Evolutionary conservation across 2,113 vertebrate species (phyloP), one percentile per base, ranked within the genome.

Genomic region (Labrus mixtus): DNA sequence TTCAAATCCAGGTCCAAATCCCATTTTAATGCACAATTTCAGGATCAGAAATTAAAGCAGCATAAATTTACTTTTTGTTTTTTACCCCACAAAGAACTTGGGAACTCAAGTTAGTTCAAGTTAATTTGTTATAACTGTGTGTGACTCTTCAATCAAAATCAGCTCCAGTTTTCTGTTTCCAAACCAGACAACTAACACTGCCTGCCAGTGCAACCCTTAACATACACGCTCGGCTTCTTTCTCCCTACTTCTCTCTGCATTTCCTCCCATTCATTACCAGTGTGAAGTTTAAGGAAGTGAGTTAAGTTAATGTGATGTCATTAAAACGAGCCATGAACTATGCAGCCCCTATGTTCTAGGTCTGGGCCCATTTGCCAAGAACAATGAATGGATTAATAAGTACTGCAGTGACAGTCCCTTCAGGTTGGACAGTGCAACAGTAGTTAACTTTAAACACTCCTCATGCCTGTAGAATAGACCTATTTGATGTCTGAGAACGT

Each of bases 231-330:
- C 60, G 29, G 56, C 20, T 60, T 84, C 57, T 66, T 56, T 67
- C 60, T 10, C 65, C 62, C 53, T 41, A 33, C 33, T 89, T 80
- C 79, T 90, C 92, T 73, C 82, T 89, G 68, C 78, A 76, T 94
- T 94, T 93, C 91, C 90, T 81, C n/a, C 76, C 84, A 76, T 95
- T 95, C 95, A 95, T 93, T 91, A 92, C 89, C 80, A 55, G 73
- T 90, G 89, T 94, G 93, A 94, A 93, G 93, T 85, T 81, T 86
- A 93, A 95, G 96, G 95, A 96, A 96, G 95, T 93, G 91, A 95
- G 95, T 96, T 95, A 95, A 90, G 93, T 95, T 95, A 96, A 96
- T 95, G 96, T 94, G 95, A 93, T 94, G 93, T 94, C 68, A 87
- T 95, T 91, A 92, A 95, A 94, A 78, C 89, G 87, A 93, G 90